phyloP scores from a whole-genome alignment of 2,113 vertebrate genomes.

The Cettia cetti region DNA sequence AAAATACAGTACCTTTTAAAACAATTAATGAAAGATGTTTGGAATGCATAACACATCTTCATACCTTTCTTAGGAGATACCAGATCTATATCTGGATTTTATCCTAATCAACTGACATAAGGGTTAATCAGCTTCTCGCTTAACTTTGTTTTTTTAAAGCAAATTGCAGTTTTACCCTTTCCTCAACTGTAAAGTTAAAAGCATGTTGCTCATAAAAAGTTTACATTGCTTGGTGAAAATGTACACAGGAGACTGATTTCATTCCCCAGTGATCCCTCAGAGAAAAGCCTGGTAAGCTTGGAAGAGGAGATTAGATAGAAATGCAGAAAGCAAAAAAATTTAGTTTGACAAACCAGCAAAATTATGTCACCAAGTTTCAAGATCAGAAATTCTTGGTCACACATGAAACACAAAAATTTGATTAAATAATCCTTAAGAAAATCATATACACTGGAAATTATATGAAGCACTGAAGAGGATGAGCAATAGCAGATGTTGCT shows the following conservation, averaged over 20 bases:
- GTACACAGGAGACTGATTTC: neutral
- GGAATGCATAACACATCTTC: neutral
- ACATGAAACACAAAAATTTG: neutral
- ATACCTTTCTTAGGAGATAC: neutral
- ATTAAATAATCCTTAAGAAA: neutral
- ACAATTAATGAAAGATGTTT: neutral
- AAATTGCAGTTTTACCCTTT: neutral
- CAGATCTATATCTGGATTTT: neutral
- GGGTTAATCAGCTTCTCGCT: neutral
- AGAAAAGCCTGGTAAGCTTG: neutral
- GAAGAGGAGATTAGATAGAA: neutral
- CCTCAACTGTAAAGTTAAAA: neutral
- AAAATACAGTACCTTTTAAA: neutral
- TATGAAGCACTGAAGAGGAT: neutral
- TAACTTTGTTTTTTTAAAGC: neutral
- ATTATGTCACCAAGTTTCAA: neutral
- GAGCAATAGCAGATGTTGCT: neutral
- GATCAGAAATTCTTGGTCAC: neutral
- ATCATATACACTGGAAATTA: neutral
- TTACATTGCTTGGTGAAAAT: constrained; percentile 1
- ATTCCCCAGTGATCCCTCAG: neutral
- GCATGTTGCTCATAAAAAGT: neutral
- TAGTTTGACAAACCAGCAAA: neutral
- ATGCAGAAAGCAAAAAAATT: neutral
- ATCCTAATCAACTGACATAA: neutral